A percentile compares a stretch with the other conserved stretches of the same genome.
phyloP scores from a whole-genome alignment of 1,140 invertebrate genomes.

The Plectus sambesii region DNA sequence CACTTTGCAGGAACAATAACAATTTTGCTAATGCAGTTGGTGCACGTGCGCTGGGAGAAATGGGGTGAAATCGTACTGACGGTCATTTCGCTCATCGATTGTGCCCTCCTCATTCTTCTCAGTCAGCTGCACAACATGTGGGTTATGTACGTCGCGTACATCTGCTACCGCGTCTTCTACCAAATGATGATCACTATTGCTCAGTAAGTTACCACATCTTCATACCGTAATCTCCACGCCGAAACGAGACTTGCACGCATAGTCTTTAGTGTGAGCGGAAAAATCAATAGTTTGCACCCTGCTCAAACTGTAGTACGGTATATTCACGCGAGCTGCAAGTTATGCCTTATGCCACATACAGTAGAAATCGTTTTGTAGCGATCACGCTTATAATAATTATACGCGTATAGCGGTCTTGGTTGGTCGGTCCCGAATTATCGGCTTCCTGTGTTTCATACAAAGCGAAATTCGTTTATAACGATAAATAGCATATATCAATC shows the following conservation, averaged over 20 bases:
- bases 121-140: slow-evolving; percentile 34
- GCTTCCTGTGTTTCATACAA: no score
- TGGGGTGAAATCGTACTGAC: slow-evolving; percentile 38
- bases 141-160: slow-evolving; percentile 40
- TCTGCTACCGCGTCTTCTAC: slow-evolving; percentile 39
- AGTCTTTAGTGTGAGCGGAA: not conserved
- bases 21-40: slow-evolving; percentile 36
- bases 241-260: not conserved
- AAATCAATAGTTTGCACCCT: not conserved
- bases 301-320: not conserved
- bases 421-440: no score
- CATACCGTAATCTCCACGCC: not conserved
- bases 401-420: slow-evolving; percentile 3
- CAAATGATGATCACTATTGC: slow-evolving; percentile 46
- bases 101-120: slow-evolving; percentile 34
- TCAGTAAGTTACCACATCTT: slow-evolving; percentile 29
- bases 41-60: slow-evolving; percentile 41
- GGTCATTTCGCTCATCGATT: slow-evolving; percentile 35
- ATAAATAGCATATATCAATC: no score
- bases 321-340: not conserved
- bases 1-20: slow-evolving; percentile 31
- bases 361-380: not conserved
- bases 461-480: no score
- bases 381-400: not conserved
- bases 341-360: not conserved